Conservation (phyloP, 2,888 invertebrate species). For the Nomada lathburiana region DNA sequence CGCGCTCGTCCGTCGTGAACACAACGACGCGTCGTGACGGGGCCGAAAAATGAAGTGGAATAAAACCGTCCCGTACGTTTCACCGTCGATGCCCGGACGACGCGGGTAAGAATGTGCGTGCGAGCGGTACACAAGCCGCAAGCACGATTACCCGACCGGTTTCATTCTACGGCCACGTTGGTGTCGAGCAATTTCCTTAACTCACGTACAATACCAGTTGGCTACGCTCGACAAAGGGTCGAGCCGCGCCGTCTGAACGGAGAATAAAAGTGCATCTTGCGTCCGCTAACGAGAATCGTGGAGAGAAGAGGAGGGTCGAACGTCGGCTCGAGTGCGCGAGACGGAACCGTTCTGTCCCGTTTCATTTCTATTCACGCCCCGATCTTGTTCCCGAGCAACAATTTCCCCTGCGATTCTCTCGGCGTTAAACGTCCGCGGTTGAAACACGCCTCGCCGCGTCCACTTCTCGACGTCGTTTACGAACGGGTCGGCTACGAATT, state of each 20-base stretch:
- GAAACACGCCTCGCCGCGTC: not conserved
- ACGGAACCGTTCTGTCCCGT: slow-evolving; percentile 39
- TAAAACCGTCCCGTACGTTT: not conserved
- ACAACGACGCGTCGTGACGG: too few relatives aligned
- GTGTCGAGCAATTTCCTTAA: slow-evolving; percentile 54
- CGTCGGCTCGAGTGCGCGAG: slow-evolving; percentile 26
- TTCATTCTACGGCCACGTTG: slow-evolving; percentile 11
- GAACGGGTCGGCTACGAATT: not conserved
- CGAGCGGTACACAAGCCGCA: not conserved
- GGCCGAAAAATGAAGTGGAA: too few relatives aligned
- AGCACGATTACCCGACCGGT: slow-evolving; percentile 21
- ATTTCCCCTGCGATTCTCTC: slow-evolving; percentile 52
- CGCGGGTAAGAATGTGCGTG: not conserved
- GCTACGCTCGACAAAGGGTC: slow-evolving; percentile 35
- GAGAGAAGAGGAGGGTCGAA: not conserved
- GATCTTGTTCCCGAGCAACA: slow-evolving; percentile 52
- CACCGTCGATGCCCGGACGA: not conserved
- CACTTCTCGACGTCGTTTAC: not conserved
- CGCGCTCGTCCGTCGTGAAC: too few relatives aligned
- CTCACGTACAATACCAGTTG: slow-evolving; percentile 40
- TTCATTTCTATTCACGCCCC: slow-evolving; percentile 49
- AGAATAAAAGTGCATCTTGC: slow-evolving; percentile 57
- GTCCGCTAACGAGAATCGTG: slow-evolving; percentile 49
- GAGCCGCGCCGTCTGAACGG: slow-evolving; percentile 30
- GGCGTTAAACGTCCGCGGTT: slow-evolving; percentile 40